phyloP scores from a whole-genome alignment of 2,797 vertebrate species.

The Clarias platycephalus region DNA sequence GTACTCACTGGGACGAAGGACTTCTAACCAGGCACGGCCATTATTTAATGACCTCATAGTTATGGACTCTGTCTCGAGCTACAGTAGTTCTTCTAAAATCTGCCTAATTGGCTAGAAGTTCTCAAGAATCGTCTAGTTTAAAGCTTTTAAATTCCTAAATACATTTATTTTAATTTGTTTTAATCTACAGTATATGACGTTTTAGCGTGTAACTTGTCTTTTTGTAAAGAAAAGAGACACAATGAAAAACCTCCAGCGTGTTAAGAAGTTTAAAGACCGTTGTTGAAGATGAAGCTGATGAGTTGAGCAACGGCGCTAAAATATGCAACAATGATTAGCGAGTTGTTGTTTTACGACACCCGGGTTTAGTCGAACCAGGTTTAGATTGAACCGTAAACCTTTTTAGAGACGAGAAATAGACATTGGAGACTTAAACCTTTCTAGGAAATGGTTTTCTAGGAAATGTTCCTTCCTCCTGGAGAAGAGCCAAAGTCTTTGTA shows the following conservation, averaged over 20 bases:
- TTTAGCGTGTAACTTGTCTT: background rate
- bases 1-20: background rate
- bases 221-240: background rate
- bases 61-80: background rate
- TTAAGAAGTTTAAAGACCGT: background rate
- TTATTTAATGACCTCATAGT: background rate
- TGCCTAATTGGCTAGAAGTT: background rate
- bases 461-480: background rate
- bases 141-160: too few species aligned
- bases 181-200: background rate
- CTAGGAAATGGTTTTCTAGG: background rate
- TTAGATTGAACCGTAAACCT: background rate
- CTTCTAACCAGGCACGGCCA: constrained; percentile 15
- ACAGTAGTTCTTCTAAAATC: background rate
- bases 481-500: background rate
- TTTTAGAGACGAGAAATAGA: background rate
- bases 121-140: background rate
- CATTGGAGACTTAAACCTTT: background rate
- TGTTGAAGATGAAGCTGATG: background rate
- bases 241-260: background rate
- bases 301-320: background rate
- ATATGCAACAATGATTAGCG: background rate
- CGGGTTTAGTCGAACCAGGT: background rate
- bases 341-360: background rate
- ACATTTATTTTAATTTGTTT: too few species aligned